A percentile compares a stretch with the other conserved stretches of the same genome.
Conservation (phyloP, 2,888 invertebrate genomes). For the Pollenia angustigena region DNA sequence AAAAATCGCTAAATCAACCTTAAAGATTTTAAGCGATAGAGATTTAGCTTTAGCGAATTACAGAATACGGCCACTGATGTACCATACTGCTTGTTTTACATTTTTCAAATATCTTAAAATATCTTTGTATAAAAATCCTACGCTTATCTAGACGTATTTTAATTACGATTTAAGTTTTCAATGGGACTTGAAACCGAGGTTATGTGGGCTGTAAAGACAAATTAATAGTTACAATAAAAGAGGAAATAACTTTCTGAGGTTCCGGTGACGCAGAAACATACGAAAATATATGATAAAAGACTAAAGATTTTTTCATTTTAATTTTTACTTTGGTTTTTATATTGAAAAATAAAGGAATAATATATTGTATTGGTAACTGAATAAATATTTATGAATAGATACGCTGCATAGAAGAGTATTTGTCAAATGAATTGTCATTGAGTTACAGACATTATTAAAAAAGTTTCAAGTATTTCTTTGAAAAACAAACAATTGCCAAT, state of each 20-base stretch:
- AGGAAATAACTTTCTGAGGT: conserved; percentile 10
- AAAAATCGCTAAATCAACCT: too few species aligned
- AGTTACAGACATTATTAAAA: conserved; percentile 46
- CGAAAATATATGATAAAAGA: neutral
- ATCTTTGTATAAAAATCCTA: too few species aligned
- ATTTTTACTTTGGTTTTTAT: conserved; percentile 14
- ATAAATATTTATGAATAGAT: conserved; percentile 3
- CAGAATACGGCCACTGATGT: too few species aligned
- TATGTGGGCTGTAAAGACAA: neutral
- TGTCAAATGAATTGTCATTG: neutral
- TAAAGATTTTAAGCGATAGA: too few species aligned
- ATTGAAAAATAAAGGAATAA: neutral
- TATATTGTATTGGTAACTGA: neutral
- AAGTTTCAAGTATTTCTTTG: conserved; percentile 36
- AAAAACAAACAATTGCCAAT: conserved; percentile 18
- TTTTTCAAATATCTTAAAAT: too few species aligned
- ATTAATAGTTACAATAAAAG: neutral
- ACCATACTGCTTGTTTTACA: too few species aligned
- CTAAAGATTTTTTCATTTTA: neutral
- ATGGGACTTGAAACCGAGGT: neutral
- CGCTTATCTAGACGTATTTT: too few species aligned
- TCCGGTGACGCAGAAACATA: neutral
- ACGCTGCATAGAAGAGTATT: neutral
- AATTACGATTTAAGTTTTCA: too few species aligned
- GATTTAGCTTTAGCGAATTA: too few species aligned